Evolutionary conservation across 2,888 invertebrate species (phyloP).

Genomic region (Azorinus chamasolen): DNA sequence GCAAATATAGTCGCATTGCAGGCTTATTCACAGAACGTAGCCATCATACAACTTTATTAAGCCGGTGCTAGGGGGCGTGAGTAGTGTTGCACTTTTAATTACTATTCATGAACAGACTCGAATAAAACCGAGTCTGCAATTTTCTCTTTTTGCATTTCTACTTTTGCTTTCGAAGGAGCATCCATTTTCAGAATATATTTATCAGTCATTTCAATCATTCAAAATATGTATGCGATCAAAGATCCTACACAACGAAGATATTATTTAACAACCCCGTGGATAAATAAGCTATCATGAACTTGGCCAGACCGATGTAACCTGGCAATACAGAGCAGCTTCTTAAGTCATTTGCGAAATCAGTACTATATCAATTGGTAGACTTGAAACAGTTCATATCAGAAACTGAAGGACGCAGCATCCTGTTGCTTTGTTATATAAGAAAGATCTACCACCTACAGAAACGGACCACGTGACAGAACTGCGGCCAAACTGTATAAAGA

Average conservation of each 20-base stretch:
- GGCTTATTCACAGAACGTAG: slow-evolving; percentile 53
- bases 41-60: slow-evolving; percentile 54
- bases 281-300: slow-evolving; percentile 43
- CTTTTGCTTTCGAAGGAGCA: too few species aligned
- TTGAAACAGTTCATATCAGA: slow-evolving; percentile 16
- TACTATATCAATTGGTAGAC: slow-evolving; percentile 20
- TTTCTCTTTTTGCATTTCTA: too few species aligned
- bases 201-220: slow-evolving; percentile 50
- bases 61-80: too few species aligned
- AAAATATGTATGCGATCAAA: slow-evolving; percentile 51
- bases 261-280: slow-evolving; percentile 63
- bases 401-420: not conserved
- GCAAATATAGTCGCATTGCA: slow-evolving; percentile 42
- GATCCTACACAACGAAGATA: slow-evolving; percentile 60
- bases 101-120: too few species aligned
- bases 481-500: slow-evolving; percentile 12
- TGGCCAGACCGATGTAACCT: slow-evolving; percentile 57
- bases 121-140: too few species aligned
- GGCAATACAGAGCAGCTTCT: slow-evolving; percentile 16
- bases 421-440: too few species aligned
- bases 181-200: too few species aligned
- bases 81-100: too few species aligned
- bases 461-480: not conserved
- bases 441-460: too few species aligned
- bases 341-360: slow-evolving; percentile 31